A percentile compares a stretch with the other conserved stretches of the same genome.
These are phyloP conservation scores for Scaeva pyrastri DNA, from an alignment of 2,888 invertebrate genomes.

Conservation along the genomic window DNA sequence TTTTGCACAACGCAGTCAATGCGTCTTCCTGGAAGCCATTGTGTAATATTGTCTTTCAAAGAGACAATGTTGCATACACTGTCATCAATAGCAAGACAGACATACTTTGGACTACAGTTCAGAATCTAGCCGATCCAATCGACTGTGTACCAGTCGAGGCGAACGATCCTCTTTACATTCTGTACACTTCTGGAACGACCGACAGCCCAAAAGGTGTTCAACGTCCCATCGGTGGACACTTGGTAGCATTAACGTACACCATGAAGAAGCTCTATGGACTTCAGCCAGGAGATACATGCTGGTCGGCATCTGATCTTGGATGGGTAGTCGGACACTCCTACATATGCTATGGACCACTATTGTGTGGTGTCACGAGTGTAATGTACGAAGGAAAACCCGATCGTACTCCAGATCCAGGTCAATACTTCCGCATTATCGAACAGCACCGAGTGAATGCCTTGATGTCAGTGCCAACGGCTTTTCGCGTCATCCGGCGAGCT, in stretches of 20 bases:
- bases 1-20: slow-evolving; percentile 87
- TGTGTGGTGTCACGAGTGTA: slow-evolving; percentile 91
- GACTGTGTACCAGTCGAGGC: slow-evolving; percentile 94
- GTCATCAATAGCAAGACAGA: slow-evolving; percentile 88
- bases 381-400: slow-evolving; percentile 98
- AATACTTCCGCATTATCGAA: slow-evolving; percentile 95
- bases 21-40: slow-evolving; percentile 89
- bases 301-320: slow-evolving; percentile 89
- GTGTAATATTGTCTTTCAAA: slow-evolving; percentile 93
- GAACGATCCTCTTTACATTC: slow-evolving; percentile 94
- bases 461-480: slow-evolving; percentile 96
- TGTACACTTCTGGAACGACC: slow-evolving; percentile 96
- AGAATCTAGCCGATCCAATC: slow-evolving; percentile 87
- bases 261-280: slow-evolving; percentile 93
- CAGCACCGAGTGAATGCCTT: slow-evolving; percentile 93
- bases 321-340: slow-evolving; percentile 98
- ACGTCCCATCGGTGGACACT: slow-evolving; percentile 94
- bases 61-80: slow-evolving; percentile 87
- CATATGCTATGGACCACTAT: slow-evolving; percentile 95
- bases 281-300: slow-evolving; percentile 94
- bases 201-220: slow-evolving; percentile 91
- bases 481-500: slow-evolving; percentile 91
- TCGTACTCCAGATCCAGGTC: slow-evolving; percentile 95
- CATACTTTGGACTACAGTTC: slow-evolving; percentile 90
- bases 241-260: slow-evolving; percentile 93